Conservation (phyloP, 1,140 invertebrate genomes). For the Drusus annulatus region DNA sequence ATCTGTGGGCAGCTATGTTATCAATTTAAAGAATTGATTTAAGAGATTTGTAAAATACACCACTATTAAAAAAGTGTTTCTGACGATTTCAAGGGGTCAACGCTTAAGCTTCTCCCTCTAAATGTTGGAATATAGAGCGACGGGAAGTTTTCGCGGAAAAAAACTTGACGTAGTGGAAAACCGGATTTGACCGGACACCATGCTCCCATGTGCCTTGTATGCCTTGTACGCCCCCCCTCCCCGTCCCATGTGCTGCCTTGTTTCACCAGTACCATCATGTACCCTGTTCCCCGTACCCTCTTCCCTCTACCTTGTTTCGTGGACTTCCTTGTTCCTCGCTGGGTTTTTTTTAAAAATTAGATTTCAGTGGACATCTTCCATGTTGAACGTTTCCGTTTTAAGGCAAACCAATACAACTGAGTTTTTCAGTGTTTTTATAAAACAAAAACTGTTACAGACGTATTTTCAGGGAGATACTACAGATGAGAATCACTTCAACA, state of each 20-base stretch:
- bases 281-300: no score
- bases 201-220: neutral
- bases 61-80: no score
- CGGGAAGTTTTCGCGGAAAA: conserved; percentile 9
- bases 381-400: neutral
- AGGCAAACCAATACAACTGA: neutral
- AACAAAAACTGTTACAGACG: neutral
- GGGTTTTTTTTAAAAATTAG: conserved; percentile 32
- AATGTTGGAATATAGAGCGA: conserved; percentile 2
- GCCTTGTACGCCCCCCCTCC: no score
- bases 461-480: no score
- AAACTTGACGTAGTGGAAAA: conserved; percentile 25
- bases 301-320: no score
- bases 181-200: conserved; percentile 22
- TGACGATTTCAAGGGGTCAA: conserved; percentile 1
- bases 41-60: no score
- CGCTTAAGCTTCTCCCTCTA: neutral
- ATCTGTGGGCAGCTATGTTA: no score
- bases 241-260: no score
- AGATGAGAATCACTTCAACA: no score
- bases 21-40: no score
- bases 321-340: neutral
- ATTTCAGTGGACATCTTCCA: conserved; percentile 17
- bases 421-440: neutral
- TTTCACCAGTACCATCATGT: no score